A percentile compares a stretch with the other conserved stretches of the same genome.
Evolutionary conservation across 2,797 vertebrate species (phyloP).

Genomic region (Clarias pachynema): DNA sequence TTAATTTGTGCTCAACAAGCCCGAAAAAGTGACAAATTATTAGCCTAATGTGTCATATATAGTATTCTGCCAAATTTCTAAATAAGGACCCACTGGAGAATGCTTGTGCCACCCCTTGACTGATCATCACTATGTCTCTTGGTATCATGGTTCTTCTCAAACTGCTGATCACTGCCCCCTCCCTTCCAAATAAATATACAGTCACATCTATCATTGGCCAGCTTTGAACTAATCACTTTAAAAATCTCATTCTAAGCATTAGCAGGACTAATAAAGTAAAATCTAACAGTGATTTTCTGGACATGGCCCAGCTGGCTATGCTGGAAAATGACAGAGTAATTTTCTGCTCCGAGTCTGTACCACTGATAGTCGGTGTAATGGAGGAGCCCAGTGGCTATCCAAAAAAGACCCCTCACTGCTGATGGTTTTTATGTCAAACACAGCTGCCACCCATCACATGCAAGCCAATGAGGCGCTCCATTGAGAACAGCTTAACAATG

Average conservation of each 20-base stretch:
- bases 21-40: not conserved
- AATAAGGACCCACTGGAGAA: not conserved
- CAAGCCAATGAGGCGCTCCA: not conserved
- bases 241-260: slow-evolving; percentile 29
- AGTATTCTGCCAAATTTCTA: not conserved
- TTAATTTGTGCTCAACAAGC: not conserved
- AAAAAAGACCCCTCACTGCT: slow-evolving; percentile 31
- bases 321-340: slow-evolving; percentile 34
- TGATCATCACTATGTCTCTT: not conserved
- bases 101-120: not conserved
- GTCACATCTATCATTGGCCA: slow-evolving; percentile 19
- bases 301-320: slow-evolving; percentile 32
- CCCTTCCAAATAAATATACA: slow-evolving; percentile 12
- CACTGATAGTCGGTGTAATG: slow-evolving; percentile 31
- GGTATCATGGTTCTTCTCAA: slow-evolving; percentile 9
- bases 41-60: not conserved
- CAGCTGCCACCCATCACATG: slow-evolving; percentile 32
- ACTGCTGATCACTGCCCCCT: not conserved
- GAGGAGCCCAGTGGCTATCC: not conserved
- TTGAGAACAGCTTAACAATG: slow-evolving; percentile 4
- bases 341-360: slow-evolving; percentile 29
- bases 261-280: slow-evolving; percentile 34
- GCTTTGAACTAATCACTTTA: slow-evolving; percentile 26
- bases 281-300: slow-evolving; percentile 24
- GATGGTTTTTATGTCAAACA: slow-evolving; percentile 44